These are phyloP conservation scores for Glyphotaelius pellucidus DNA, from an alignment of 2,888 invertebrate species.

Conservation along the genomic window DNA sequence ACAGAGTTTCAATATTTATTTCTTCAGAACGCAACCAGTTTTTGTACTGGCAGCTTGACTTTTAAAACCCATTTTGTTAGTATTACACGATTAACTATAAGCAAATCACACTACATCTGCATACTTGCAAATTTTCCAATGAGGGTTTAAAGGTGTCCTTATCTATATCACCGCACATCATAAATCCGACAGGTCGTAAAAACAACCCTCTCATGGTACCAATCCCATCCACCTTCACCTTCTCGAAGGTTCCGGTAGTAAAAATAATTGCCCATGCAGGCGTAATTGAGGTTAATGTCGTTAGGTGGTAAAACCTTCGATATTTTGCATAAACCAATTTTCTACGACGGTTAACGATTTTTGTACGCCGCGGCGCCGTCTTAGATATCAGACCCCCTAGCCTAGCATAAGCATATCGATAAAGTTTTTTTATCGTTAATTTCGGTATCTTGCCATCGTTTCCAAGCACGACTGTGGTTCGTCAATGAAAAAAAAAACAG, in stretches of 20 bases:
- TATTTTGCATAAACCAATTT: neutral
- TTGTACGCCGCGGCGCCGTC: neutral
- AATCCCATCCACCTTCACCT: neutral
- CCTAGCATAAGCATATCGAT: neutral
- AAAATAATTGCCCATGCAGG: neutral
- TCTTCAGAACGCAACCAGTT: too few relatives aligned
- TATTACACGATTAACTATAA: too few relatives aligned
- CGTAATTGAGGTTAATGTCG: neutral
- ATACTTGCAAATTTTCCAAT: neutral
- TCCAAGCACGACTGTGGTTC: too few relatives aligned
- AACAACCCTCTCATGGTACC: neutral
- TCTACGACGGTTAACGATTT: neutral
- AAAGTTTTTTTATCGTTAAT: too few relatives aligned
- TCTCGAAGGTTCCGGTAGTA: neutral
- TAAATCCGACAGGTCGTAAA: neutral
- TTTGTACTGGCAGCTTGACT: too few relatives aligned
- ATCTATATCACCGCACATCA: neutral
- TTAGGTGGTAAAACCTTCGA: neutral
- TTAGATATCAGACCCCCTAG: neutral
- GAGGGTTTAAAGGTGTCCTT: neutral
- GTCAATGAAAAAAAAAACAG: too few relatives aligned
- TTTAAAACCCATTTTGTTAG: too few relatives aligned
- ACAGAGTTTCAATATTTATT: too few relatives aligned
- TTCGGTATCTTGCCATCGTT: too few relatives aligned
- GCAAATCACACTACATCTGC: too few relatives aligned